A percentile compares a stretch with the other conserved stretches of the same genome.
These are phyloP conservation scores for Dascyllus trimaculatus DNA, from an alignment of 2,113 vertebrate genomes.

Conservation along the genomic window DNA sequence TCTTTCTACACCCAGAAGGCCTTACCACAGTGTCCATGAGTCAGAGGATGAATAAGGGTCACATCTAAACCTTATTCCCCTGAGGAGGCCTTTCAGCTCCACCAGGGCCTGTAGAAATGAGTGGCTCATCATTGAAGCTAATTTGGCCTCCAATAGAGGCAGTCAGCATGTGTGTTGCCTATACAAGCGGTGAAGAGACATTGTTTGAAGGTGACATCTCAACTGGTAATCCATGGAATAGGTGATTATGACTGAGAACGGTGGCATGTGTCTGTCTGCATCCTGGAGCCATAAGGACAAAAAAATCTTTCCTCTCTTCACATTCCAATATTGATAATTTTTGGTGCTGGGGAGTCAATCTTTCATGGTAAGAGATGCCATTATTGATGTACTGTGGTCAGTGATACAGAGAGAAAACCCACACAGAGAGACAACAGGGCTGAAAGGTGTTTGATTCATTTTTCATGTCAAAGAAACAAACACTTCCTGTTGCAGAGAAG, in stretches of 20 bases:
- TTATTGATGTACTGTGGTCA: conserved; percentile 59
- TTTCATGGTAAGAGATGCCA: conserved; percentile 41
- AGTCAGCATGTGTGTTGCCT: conserved; percentile 33
- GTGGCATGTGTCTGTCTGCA: conserved; percentile 33
- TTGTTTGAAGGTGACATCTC: conserved; percentile 44
- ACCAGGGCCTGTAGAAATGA: conserved; percentile 60
- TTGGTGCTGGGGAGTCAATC: conserved; percentile 13
- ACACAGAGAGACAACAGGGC: conserved; percentile 11
- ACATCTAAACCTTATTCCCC: conserved; percentile 57
- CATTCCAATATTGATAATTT: conserved; percentile 54
- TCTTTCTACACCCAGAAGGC: conserved; percentile 1
- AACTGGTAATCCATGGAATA: conserved; percentile 22
- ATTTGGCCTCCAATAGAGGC: conserved; percentile 68
- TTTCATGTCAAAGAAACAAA: conserved; percentile 65
- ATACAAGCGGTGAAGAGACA: conserved; percentile 6
- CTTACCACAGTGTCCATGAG: conserved; percentile 30
- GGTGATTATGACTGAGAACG: conserved; percentile 22
- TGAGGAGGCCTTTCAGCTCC: conserved; percentile 45
- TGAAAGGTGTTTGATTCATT: conserved; percentile 67
- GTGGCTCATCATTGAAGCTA: conserved; percentile 72
- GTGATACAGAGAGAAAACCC: conserved; percentile 41
- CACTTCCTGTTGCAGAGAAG: conserved; percentile 59
- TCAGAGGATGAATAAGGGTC: conserved; percentile 35
- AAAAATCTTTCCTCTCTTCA: conserved; percentile 6
- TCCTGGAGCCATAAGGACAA: not conserved